Conservation (phyloP, 2,797 vertebrate genomes). For the Sebastolobus alascanus region DNA sequence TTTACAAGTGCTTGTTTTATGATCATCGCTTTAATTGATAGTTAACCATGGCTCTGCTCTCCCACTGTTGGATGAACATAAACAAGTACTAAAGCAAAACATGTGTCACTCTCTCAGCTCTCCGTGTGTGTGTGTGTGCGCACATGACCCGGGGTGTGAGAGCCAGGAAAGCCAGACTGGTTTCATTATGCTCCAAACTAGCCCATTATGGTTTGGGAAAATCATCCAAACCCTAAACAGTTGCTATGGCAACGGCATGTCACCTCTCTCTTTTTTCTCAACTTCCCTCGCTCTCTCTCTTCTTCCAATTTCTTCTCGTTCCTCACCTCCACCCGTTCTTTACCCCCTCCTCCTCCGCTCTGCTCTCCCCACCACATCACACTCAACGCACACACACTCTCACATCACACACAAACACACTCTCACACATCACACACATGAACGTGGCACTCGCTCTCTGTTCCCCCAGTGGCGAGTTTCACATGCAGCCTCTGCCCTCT, state of each 20-base stretch:
- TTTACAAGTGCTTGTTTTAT: conserved; percentile 82
- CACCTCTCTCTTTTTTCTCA: conserved; percentile 45
- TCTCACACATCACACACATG: conserved; percentile 35
- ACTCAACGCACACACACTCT: conserved; percentile 38
- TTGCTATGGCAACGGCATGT: conserved; percentile 77
- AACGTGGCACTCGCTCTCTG: conserved; percentile 36
- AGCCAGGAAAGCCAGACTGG: conserved; percentile 85
- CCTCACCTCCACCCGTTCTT: conserved; percentile 53
- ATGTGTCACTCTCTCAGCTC: conserved; percentile 75
- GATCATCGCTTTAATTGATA: conserved; percentile 83
- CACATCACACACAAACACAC: conserved; percentile 19
- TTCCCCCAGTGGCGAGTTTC: conserved; percentile 57
- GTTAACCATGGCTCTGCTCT: conserved; percentile 77
- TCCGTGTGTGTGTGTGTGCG: conserved; percentile 30
- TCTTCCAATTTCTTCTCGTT: conserved; percentile 26
- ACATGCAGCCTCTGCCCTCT: conserved; percentile 59
- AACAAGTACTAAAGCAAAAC: conserved; percentile 87
- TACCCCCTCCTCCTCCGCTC: conserved; percentile 12
- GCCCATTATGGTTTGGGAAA: conserved; percentile 81
- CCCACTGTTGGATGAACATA: conserved; percentile 83
- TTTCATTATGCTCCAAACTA: conserved; percentile 85
- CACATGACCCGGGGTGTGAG: conserved; percentile 66
- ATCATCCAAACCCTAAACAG: conserved; percentile 81
- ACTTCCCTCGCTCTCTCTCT: conserved; percentile 13
- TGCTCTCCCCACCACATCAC: conserved; percentile 31